These are phyloP conservation scores for Neomonachus schauinslandi DNA, from an alignment of 2,113 vertebrate species.

Conservation along the genomic window DNA sequence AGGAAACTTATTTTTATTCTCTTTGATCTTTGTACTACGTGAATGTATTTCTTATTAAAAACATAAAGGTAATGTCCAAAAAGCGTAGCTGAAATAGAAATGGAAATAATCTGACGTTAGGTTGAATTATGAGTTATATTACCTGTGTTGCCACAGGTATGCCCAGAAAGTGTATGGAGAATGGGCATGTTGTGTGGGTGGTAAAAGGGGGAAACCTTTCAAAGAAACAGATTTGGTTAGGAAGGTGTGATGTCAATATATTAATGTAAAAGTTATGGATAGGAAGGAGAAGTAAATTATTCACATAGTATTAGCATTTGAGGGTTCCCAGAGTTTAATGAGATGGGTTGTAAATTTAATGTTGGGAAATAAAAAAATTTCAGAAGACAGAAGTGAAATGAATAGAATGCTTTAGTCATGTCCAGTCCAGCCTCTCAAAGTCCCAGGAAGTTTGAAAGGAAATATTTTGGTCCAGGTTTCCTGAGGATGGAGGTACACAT, in stretches of 20 bases:
- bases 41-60: neutral
- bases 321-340: neutral
- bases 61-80: neutral
- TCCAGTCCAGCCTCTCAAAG: neutral
- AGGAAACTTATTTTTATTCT: neutral
- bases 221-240: neutral
- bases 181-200: neutral
- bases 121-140: neutral
- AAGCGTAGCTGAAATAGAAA: neutral
- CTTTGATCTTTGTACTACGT: neutral
- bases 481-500: neutral
- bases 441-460: neutral
- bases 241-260: neutral
- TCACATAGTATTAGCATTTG: neutral
- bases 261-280: conserved; percentile 2
- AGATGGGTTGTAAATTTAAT: conserved; percentile 23
- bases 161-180: neutral
- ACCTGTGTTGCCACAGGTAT: no score
- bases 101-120: neutral
- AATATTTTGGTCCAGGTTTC: neutral
- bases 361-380: neutral
- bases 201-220: neutral
- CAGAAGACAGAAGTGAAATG: neutral
- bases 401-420: neutral
- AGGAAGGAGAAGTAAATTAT: conserved; percentile 1